These are phyloP conservation scores for Neopipo cinnamomea DNA, from an alignment of 2,113 vertebrate genomes.

Conservation along the genomic window DNA sequence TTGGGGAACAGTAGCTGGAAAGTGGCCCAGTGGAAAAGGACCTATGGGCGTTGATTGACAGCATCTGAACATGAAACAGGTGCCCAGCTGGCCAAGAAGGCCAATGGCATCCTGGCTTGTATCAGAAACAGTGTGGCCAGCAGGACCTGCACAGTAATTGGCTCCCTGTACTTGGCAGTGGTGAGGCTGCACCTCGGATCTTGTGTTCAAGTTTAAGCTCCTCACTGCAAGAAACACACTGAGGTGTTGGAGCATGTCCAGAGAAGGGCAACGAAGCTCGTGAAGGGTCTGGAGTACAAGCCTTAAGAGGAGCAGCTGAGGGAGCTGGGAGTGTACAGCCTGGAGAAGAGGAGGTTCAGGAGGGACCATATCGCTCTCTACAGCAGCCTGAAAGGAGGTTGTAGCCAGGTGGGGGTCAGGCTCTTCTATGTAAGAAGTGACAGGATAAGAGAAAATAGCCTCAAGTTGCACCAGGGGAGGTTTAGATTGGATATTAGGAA, in stretches of 20 bases:
- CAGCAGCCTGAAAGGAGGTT: background rate
- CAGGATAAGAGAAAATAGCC: background rate
- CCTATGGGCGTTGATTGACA: rapidly evolving
- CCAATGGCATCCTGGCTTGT: background rate
- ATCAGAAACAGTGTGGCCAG: background rate
- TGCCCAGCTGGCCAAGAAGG: background rate
- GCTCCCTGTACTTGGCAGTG: background rate
- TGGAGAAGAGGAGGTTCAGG: background rate
- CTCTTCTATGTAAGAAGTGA: background rate
- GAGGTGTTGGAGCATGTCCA: rapidly evolving
- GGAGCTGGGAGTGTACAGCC: background rate
- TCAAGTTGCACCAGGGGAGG: background rate
- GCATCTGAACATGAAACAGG: background rate
- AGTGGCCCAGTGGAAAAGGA: background rate
- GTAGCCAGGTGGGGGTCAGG: rapidly evolving
- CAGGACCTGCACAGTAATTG: background rate
- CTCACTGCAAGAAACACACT: background rate
- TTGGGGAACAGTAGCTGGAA: background rate
- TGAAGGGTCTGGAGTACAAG: background rate
- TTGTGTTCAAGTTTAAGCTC: background rate
- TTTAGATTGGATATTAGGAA: background rate
- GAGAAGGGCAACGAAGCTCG: background rate
- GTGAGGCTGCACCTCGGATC: background rate
- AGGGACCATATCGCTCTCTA: rapidly evolving
- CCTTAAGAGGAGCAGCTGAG: background rate